Percentiles rank a stretch among this genome's conserved stretches.
These are phyloP conservation scores for Fopius arisanus DNA, from an alignment of 1,140 invertebrate genomes.

Conservation along the genomic window DNA sequence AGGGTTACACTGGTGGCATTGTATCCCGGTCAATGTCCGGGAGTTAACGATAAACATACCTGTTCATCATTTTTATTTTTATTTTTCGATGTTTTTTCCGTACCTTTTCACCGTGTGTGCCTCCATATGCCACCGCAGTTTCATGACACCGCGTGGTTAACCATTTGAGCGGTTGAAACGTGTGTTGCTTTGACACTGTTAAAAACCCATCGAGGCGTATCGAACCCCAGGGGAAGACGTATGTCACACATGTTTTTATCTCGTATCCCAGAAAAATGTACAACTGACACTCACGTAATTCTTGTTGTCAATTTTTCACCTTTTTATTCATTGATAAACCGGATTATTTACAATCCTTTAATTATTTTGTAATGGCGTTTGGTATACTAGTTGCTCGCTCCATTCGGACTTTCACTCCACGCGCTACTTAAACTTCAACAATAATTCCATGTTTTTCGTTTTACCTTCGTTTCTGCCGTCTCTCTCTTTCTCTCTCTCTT, in stretches of 20 bases:
- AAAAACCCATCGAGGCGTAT: conserved; percentile 11
- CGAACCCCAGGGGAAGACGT: background rate
- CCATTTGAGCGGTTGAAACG: background rate
- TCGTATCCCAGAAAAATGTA: background rate
- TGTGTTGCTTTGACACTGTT: background rate
- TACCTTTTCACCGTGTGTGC: background rate
- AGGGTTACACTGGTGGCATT: background rate
- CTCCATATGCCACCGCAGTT: conserved; percentile 9
- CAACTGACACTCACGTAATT: background rate
- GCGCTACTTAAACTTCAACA: conserved; percentile 9
- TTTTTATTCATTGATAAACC: background rate
- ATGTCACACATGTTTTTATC: background rate
- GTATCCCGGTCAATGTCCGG: background rate
- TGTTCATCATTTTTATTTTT: background rate
- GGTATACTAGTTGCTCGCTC: background rate
- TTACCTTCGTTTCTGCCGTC: background rate
- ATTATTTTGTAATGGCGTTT: conserved; percentile 4
- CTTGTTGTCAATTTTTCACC: background rate
- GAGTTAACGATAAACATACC: conserved; percentile 4
- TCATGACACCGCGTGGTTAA: conserved; percentile 7
- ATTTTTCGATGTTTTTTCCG: background rate
- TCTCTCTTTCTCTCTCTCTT: background rate
- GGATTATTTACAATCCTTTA: conserved; percentile 5
- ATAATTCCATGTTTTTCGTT: conserved; percentile 12
- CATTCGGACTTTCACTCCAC: conserved; percentile 18